A percentile compares a stretch with the other conserved stretches of the same genome.
These are phyloP conservation scores for Heterochromis multidens DNA, from an alignment of 2,113 vertebrate genomes.

Conservation along the genomic window DNA sequence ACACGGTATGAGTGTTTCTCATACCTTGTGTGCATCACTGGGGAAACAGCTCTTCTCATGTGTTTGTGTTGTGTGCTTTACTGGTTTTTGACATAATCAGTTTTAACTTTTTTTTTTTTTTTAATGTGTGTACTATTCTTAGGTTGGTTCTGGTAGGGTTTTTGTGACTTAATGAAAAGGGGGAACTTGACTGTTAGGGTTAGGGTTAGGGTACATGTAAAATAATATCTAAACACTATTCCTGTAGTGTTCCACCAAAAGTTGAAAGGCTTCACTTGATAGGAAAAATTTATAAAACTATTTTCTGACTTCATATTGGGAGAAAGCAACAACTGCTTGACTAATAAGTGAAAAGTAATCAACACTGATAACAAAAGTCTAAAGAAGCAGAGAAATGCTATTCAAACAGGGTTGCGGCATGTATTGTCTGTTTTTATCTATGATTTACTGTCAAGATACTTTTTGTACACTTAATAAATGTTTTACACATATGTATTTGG, in stretches of 20 bases:
- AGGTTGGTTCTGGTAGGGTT: background rate
- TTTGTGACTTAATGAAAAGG: background rate
- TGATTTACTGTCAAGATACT: background rate
- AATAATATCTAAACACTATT: background rate
- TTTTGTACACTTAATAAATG: slow-evolving; percentile 1
- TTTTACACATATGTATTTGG: background rate
- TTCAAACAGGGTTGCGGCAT: background rate
- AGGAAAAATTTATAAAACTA: background rate
- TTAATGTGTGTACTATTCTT: background rate
- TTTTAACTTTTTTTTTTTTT: background rate
- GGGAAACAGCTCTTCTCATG: background rate
- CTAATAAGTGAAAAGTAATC: background rate
- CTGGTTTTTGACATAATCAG: background rate
- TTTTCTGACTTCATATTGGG: background rate
- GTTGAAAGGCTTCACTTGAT: background rate
- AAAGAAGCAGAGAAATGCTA: background rate
- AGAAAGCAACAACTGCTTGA: background rate
- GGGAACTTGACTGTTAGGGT: background rate
- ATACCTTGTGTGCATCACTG: background rate
- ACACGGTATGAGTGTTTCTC: background rate
- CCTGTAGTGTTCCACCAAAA: background rate
- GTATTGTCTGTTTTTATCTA: background rate
- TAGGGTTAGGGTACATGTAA: background rate
- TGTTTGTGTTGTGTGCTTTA: background rate
- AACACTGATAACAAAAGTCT: background rate